These are phyloP conservation scores for Nezara viridula DNA, from an alignment of 2,888 invertebrate species.

Conservation along the genomic window DNA sequence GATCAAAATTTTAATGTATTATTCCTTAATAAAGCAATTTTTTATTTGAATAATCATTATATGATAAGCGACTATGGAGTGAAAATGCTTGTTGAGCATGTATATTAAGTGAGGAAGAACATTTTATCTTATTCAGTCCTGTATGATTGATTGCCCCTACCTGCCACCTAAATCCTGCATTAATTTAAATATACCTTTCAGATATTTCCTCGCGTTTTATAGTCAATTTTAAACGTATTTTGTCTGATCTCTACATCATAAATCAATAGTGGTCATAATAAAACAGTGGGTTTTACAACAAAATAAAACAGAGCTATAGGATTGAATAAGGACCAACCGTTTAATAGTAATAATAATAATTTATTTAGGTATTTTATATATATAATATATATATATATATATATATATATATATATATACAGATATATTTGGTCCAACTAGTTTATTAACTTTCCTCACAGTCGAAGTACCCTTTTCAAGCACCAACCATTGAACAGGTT, in stretches of 20 bases:
- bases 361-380: too few relatives aligned
- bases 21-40: too few relatives aligned
- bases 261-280: background rate
- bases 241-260: background rate
- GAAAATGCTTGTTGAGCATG: background rate
- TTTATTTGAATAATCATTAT: background rate
- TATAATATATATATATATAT: too few relatives aligned
- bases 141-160: background rate
- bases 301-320: background rate
- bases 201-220: background rate
- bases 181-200: conserved; percentile 14
- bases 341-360: too few relatives aligned
- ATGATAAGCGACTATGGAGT: background rate
- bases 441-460: background rate
- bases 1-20: too few relatives aligned
- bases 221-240: background rate
- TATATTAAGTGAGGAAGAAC: background rate
- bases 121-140: background rate
- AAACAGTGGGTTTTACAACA: background rate
- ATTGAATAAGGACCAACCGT: background rate
- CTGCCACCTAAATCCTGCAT: background rate
- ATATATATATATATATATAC: too few relatives aligned
- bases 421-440: too few relatives aligned
- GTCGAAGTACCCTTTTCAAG: background rate
- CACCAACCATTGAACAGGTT: background rate